These are phyloP conservation scores for Portevinia maculata DNA, from an alignment of 2,888 invertebrate genomes.

Conservation along the genomic window DNA sequence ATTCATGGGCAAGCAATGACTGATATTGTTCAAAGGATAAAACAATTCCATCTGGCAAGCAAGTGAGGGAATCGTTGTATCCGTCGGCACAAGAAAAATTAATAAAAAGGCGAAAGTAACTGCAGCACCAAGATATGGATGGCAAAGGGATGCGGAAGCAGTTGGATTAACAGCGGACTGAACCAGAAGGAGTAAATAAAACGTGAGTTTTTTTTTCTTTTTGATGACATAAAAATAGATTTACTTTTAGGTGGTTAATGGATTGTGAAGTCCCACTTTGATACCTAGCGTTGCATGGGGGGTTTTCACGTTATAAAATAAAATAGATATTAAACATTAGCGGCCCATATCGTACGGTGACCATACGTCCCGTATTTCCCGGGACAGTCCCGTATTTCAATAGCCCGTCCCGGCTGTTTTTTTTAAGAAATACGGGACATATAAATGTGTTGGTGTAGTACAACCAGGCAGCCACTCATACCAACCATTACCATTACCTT, in stretches of 20 bases:
- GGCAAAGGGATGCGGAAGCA: not conserved
- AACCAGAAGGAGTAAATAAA: not conserved
- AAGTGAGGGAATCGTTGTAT: constrained; percentile 30
- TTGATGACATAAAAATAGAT: not conserved
- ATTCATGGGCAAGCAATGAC: constrained; percentile 3
- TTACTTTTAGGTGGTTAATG: not conserved
- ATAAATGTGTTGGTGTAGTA: no score
- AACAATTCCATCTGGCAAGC: constrained; percentile 65
- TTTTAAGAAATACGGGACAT: no score
- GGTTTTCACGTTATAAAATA: no score
- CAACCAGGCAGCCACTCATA: no score
- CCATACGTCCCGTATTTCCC: no score
- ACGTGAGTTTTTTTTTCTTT: not conserved
- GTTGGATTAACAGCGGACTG: not conserved
- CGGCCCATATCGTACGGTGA: no score
- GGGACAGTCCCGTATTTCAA: no score
- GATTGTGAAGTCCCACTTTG: no score
- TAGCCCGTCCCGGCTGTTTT: no score
- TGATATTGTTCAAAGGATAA: constrained; percentile 23
- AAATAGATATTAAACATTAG: no score
- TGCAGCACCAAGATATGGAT: not conserved
- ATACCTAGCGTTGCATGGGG: no score
- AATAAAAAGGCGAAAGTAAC: not conserved
- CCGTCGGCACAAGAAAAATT: not conserved
- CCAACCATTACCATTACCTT: no score